These are phyloP conservation scores for Lanius collurio DNA, from an alignment of 2,113 vertebrate genomes.

Conservation along the genomic window DNA sequence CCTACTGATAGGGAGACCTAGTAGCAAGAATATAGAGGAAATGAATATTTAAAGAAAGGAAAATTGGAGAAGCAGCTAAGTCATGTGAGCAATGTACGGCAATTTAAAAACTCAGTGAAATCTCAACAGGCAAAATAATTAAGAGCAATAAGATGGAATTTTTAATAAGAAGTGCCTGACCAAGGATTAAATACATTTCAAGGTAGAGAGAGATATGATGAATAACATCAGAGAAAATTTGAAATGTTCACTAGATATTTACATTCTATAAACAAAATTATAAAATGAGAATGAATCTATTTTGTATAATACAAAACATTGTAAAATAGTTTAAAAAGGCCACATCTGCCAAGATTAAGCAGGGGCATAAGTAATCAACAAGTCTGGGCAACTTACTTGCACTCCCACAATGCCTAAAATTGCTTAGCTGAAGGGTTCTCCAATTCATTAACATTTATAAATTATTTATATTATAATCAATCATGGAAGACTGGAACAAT, in stretches of 20 bases:
- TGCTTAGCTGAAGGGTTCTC: neutral
- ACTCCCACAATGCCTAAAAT: neutral
- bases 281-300: neutral
- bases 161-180: neutral
- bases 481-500: neutral
- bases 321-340: neutral
- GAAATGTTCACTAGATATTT: neutral
- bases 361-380: neutral
- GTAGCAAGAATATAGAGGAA: neutral
- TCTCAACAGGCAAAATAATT: neutral
- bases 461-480: constrained; percentile 17
- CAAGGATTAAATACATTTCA: neutral
- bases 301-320: neutral
- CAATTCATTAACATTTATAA: neutral
- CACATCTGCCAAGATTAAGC: neutral
- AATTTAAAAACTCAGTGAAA: neutral
- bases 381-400: neutral
- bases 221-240: neutral
- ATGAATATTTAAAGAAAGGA: neutral
- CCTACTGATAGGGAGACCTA: neutral
- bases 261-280: neutral
- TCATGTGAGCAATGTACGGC: neutral
- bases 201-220: neutral
- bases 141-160: neutral
- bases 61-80: neutral